phyloP scores from a whole-genome alignment of 2,113 vertebrate species.

The Pleuronectes platessa region DNA sequence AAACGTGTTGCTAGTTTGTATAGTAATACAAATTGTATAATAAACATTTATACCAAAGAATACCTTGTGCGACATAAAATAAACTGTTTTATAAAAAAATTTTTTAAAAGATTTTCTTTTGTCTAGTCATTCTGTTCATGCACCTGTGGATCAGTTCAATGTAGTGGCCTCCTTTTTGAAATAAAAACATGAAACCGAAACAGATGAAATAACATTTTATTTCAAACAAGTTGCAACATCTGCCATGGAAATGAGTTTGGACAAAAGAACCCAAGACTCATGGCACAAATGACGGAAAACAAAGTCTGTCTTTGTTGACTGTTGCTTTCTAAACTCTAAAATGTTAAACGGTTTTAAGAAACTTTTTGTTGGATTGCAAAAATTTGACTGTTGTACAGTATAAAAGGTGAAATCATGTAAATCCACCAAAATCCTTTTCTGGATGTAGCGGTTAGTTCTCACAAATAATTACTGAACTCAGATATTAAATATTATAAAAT shows the following conservation, averaged over 20 bases:
- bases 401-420: not conserved
- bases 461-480: not conserved
- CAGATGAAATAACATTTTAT: conserved; percentile 12
- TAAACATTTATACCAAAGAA: not conserved
- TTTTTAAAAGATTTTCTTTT: not conserved
- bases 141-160: not conserved
- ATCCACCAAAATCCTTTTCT: not conserved
- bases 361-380: not conserved
- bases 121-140: not conserved
- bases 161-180: not conserved
- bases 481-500: not conserved
- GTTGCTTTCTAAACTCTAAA: not conserved
- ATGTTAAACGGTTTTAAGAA: not conserved
- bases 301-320: not conserved
- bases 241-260: not conserved
- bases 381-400: not conserved
- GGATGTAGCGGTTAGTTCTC: not conserved
- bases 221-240: conserved; percentile 1
- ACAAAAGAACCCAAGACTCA: not conserved
- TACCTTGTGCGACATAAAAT: conserved; percentile 10
- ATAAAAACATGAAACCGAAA: not conserved
- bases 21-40: not conserved
- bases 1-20: not conserved
- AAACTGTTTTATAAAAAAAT: conserved; percentile 35
- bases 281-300: not conserved